A percentile compares a stretch with the other conserved stretches of the same genome.
These are phyloP conservation scores for Xiphophorus couchianus DNA, from an alignment of 2,113 vertebrate species.

Conservation along the genomic window DNA sequence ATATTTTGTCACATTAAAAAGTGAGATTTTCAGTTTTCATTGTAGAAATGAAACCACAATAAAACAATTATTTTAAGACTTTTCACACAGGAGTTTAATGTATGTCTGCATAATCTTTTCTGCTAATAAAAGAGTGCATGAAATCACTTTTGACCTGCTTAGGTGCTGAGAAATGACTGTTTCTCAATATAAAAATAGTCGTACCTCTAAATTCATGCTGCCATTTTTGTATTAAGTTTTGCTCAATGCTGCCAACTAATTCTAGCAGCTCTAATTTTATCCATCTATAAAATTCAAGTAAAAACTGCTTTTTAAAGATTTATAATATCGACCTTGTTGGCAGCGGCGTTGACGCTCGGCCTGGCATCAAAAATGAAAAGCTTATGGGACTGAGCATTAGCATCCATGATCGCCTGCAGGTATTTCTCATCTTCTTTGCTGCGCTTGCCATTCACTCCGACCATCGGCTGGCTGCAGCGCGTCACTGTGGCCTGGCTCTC, in stretches of 20 bases:
- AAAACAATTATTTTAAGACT: no score
- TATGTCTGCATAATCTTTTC: neutral
- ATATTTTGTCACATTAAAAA: neutral
- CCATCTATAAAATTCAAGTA: neutral
- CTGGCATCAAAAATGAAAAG: conserved; percentile 97
- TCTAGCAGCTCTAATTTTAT: neutral
- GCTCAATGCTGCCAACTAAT: no score
- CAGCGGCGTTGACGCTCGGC: conserved; percentile 93
- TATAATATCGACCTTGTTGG: conserved; percentile 86
- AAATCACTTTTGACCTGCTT: neutral
- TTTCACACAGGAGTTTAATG: neutral
- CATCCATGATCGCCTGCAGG: conserved; percentile 97
- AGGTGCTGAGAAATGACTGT: neutral
- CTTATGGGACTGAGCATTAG: conserved; percentile 98
- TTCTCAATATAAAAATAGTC: neutral
- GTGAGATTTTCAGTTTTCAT: neutral
- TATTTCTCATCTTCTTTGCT: conserved; percentile 97
- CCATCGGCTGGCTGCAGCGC: conserved; percentile 95
- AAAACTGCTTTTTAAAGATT: no score
- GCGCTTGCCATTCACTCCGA: conserved; percentile 91
- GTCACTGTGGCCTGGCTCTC: conserved; percentile 96
- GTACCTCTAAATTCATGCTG: no score
- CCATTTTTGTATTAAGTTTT: neutral
- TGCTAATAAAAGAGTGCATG: neutral
- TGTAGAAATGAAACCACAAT: neutral